A percentile compares a stretch with the other conserved stretches of the same genome.
These are phyloP conservation scores for Xenus cinereus DNA, from an alignment of 2,113 vertebrate genomes.

Conservation along the genomic window DNA sequence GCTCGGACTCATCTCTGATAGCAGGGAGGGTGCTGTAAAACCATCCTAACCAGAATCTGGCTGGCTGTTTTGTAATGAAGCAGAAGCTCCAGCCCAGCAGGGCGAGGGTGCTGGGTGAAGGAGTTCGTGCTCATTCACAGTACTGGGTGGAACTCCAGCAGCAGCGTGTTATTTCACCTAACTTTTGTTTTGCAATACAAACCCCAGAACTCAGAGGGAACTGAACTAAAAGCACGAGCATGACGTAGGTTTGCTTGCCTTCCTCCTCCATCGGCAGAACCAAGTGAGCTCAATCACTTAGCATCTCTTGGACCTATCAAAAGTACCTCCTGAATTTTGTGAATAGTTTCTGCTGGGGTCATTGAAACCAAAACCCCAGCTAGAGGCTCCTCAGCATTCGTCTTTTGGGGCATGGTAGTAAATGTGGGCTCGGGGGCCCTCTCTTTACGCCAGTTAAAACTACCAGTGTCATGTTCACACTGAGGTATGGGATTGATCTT, in stretches of 20 bases:
- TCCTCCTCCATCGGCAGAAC: neutral
- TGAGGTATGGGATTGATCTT: neutral
- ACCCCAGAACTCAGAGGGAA: neutral
- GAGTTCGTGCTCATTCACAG: neutral
- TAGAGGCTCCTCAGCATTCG: neutral
- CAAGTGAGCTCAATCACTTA: neutral
- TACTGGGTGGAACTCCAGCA: conserved; percentile 21
- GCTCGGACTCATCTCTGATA: neutral
- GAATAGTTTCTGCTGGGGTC: neutral
- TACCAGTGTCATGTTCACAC: neutral
- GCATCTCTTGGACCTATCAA: neutral
- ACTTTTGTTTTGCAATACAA: conserved; percentile 15
- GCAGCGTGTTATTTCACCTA: neutral
- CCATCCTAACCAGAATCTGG: neutral
- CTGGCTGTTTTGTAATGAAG: conserved; percentile 14
- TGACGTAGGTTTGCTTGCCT: neutral
- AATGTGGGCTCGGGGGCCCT: neutral
- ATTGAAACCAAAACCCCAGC: neutral
- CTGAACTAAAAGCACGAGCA: neutral
- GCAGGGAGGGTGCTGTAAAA: neutral
- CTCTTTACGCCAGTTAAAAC: neutral
- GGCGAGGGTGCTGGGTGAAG: neutral
- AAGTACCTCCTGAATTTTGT: neutral
- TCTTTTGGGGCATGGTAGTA: neutral
- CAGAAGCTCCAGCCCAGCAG: neutral